These are phyloP conservation scores for Cyprinella venusta DNA, from an alignment of 2,797 vertebrate species.

Conservation along the genomic window DNA sequence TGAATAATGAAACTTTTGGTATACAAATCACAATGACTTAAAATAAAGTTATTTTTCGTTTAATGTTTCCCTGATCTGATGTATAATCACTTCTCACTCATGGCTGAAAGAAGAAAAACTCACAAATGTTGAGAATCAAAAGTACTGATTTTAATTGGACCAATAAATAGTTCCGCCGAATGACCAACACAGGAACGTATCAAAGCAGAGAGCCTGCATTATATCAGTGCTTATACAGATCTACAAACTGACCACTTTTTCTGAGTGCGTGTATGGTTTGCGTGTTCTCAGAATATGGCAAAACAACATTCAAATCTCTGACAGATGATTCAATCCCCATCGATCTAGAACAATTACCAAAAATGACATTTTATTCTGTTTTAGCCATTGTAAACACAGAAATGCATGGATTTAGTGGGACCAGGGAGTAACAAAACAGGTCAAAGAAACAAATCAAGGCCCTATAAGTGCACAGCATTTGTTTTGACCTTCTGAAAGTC, in stretches of 20 bases:
- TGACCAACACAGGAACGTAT: slow-evolving; percentile 58
- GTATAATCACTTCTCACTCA: background rate
- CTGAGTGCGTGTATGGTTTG: slow-evolving; percentile 4
- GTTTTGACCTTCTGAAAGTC: slow-evolving; percentile 45
- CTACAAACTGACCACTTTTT: slow-evolving; percentile 41
- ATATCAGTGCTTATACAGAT: slow-evolving; percentile 74
- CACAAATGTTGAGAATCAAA: slow-evolving; percentile 65
- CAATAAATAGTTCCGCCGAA: slow-evolving; percentile 80
- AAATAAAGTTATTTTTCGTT: slow-evolving; percentile 26
- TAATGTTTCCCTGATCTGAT: background rate
- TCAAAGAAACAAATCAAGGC: slow-evolving; percentile 41
- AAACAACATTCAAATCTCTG: slow-evolving; percentile 44
- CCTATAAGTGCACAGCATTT: slow-evolving; percentile 7
- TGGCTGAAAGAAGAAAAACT: background rate
- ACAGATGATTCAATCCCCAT: background rate
- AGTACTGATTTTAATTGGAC: slow-evolving; percentile 75
- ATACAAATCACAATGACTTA: background rate
- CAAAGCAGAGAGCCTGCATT: slow-evolving; percentile 58
- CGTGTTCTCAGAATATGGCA: slow-evolving; percentile 34
- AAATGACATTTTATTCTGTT: slow-evolving; percentile 3
- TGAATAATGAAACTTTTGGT: background rate
- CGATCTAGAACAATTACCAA: background rate
- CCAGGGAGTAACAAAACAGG: slow-evolving; percentile 28
- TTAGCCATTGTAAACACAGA: slow-evolving; percentile 17
- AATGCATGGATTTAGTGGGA: slow-evolving; percentile 28